A percentile compares a stretch with the other conserved stretches of the same genome.
Conservation (phyloP, 2,888 invertebrate genomes). For the Zhengitettix transpicula region DNA sequence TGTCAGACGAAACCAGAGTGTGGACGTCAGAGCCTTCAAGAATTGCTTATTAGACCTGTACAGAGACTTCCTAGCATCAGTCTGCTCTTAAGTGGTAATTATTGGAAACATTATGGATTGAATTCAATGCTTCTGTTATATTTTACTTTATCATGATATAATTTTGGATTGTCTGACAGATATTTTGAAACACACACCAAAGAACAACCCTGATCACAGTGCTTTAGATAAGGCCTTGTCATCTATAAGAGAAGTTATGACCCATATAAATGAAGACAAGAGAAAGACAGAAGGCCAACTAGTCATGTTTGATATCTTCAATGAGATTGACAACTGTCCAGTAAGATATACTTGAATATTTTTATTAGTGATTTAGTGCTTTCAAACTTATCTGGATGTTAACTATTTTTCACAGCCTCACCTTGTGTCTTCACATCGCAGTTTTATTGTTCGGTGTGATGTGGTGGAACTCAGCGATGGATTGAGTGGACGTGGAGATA, state of each 20-base stretch:
- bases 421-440: conserved; percentile 82
- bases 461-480: conserved; percentile 74
- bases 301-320: conserved; percentile 92
- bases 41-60: conserved; percentile 92
- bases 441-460: conserved; percentile 74
- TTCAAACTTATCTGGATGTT: background rate
- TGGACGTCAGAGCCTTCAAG: conserved; percentile 86
- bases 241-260: conserved; percentile 83
- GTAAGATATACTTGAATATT: conserved; percentile 28
- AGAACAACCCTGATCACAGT: conserved; percentile 72
- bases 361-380: background rate
- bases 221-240: conserved; percentile 73
- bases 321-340: conserved; percentile 96
- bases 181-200: conserved; percentile 80
- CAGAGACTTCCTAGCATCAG: conserved; percentile 94
- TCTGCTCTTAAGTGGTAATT: conserved; percentile 76
- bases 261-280: conserved; percentile 95
- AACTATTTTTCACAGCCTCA: conserved; percentile 50
- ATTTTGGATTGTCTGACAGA: conserved; percentile 36
- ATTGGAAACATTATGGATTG: background rate
- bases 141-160: background rate
- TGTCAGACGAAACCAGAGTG: conserved; percentile 89
- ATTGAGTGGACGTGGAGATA: conserved; percentile 71
- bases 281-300: conserved; percentile 89
- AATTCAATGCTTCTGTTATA: no score